Evolutionary conservation across 2,888 invertebrate genomes (phyloP).

Genomic region (Caenorhabditis sinica): DNA sequence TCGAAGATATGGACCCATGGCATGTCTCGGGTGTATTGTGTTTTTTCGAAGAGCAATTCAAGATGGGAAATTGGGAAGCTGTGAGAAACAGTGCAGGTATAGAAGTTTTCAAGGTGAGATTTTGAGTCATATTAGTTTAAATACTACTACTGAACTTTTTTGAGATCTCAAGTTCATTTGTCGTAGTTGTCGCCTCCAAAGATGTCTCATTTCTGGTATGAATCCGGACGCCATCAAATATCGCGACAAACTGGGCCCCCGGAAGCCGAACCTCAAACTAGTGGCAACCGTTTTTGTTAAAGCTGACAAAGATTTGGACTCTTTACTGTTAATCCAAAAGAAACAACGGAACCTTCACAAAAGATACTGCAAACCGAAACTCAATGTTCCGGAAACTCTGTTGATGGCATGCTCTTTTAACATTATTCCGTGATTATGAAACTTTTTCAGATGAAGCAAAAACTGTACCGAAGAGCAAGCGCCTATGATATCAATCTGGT

Average conservation of each 20-base stretch:
- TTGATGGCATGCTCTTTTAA: not conserved
- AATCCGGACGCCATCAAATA: not conserved
- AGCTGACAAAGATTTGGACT: not conserved
- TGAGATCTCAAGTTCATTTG: not conserved
- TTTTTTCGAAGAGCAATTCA: conserved; percentile 11
- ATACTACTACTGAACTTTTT: not conserved
- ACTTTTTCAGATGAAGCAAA: conserved; percentile 5
- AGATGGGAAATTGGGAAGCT: not conserved
- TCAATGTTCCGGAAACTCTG: no score
- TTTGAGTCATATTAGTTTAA: no score
- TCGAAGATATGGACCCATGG: not conserved
- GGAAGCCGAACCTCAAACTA: not conserved
- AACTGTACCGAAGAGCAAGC: not conserved
- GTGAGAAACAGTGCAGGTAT: not conserved
- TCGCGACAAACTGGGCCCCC: conserved; percentile 11
- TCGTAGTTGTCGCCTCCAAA: not conserved
- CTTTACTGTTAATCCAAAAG: not conserved
- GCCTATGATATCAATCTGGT: not conserved
- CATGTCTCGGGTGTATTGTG: not conserved
- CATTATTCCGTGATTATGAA: no score
- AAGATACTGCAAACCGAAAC: not conserved
- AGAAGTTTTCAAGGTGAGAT: not conserved
- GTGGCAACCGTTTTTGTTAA: no score
- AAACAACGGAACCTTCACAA: not conserved
- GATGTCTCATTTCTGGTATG: conserved; percentile 1